Percentiles rank a stretch among this genome's conserved stretches.
phyloP scores from a whole-genome alignment of 2,888 invertebrate genomes.

The Thymelicus lineola region DNA sequence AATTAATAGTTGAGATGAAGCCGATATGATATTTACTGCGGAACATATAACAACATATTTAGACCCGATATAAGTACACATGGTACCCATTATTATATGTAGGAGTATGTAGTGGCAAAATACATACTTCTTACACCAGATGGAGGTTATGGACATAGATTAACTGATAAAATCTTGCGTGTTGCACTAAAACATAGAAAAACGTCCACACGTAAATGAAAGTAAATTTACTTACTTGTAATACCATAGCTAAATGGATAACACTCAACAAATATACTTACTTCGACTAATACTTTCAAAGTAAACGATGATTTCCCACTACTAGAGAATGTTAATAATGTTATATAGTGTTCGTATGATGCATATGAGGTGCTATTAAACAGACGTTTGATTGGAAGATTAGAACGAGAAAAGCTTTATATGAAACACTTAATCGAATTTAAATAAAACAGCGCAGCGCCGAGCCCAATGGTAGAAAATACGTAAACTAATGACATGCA shows the following conservation, averaged over 20 bases:
- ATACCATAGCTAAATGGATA: slow-evolving; percentile 11
- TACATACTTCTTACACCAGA: too few relatives aligned
- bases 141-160: too few relatives aligned
- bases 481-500: not conserved
- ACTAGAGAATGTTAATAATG: not conserved
- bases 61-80: too few relatives aligned
- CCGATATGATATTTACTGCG: too few relatives aligned
- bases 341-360: not conserved
- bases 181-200: not conserved
- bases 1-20: too few relatives aligned
- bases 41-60: too few relatives aligned
- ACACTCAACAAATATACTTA: slow-evolving; percentile 8
- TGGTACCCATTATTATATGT: too few relatives aligned
- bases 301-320: not conserved
- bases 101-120: too few relatives aligned
- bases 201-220: not conserved
- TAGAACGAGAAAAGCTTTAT: not conserved
- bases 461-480: not conserved
- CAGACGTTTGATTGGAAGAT: not conserved
- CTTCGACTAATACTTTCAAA: not conserved
- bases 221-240: slow-evolving; percentile 17
- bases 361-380: slow-evolving; percentile 5
- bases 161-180: not conserved
- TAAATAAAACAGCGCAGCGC: not conserved
- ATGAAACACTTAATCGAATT: not conserved